These are phyloP conservation scores for Ips typographus DNA, from an alignment of 1,140 invertebrate genomes.

Conservation along the genomic window DNA sequence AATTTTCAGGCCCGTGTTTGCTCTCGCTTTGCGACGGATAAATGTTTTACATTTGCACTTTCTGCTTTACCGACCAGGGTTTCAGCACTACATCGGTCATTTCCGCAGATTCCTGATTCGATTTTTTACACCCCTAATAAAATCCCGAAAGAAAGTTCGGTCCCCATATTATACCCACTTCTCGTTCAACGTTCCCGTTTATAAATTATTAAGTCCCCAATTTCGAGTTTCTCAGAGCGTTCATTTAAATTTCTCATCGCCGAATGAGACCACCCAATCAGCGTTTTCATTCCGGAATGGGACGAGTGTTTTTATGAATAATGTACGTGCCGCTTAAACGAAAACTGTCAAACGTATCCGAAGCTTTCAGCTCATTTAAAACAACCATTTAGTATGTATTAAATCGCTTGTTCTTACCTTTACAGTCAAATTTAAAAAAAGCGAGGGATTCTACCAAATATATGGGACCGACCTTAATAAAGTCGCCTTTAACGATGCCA, in stretches of 20 bases:
- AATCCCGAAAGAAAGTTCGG: no score
- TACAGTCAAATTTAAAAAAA: neutral
- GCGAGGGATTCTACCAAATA: neutral
- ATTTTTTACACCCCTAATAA: no score
- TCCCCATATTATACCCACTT: no score
- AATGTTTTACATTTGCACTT: constrained; percentile 8
- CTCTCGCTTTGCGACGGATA: constrained; percentile 3
- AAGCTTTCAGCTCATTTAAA: constrained; percentile 11
- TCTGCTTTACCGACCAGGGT: neutral
- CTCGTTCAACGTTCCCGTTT: neutral
- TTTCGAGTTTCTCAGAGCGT: constrained; percentile 5
- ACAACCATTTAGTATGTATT: constrained; percentile 5
- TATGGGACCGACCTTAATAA: constrained; percentile 1
- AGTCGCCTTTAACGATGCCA: constrained; percentile 14
- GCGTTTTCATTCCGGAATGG: constrained; percentile 3
- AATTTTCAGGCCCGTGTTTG: constrained; percentile 42
- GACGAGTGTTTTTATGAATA: constrained; percentile 19
- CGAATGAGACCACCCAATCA: constrained; percentile 16
- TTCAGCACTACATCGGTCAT: no score
- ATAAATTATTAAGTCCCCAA: constrained; percentile 11
- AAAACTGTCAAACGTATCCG: constrained; percentile 10
- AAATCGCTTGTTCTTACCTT: neutral
- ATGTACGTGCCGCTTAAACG: constrained; percentile 6
- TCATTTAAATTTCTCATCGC: constrained; percentile 12
- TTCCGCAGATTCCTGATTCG: no score